Evolutionary conservation across 2,888 invertebrate genomes (phyloP), one percentile per base, ranked within the genome.

Genomic region (Sinotaia quadrata): DNA sequence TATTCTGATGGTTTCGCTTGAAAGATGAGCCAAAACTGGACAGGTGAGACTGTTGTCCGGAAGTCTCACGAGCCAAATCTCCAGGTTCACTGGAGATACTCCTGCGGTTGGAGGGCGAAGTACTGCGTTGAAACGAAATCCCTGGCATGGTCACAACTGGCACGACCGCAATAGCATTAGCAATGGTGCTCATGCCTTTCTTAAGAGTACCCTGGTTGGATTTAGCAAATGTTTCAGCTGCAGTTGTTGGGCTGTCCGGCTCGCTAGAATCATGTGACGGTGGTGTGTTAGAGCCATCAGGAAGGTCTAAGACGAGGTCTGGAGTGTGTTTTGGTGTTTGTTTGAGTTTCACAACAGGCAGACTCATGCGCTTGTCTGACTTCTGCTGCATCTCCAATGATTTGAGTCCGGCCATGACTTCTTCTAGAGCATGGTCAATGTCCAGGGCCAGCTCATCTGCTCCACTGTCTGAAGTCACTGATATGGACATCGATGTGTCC

Each of bases 121-220:
- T 29, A 12, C 57, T 51, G 33, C 44, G 68, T 63, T 54, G 41
- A 36, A 29, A 44, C 15, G 41, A 18, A 4, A 58, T 57, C 41
- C 24, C 49, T 8, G 56, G 36, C 7, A 47, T 34, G n/a, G 34
- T 34, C 27, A 36, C 31, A 10, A 33, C n/a, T 12, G 18, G 31
- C 15, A 33, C 34, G n/a, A 29, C 31, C 18, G 34, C 24, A 31
- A 65, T 21, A 7, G 34, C 41, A 10, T 41, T 44, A 29, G 27
- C 33, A 31, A 31, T 31, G 54, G n/a, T 21, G 18, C 67, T 57
- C 31, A 52, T 29, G 8, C 71, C 59, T 82, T 94, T 94, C 84
- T 93, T 94, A 67, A 94, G 88, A 0, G 94, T 94, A 78, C 93
- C 92, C 86, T 93, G 93, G 83, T 93, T 93, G 77, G 93, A 93